A percentile compares a stretch with the other conserved stretches of the same genome.
Evolutionary conservation across 2,888 invertebrate species (phyloP).

Genomic region (Tipula unca): DNA sequence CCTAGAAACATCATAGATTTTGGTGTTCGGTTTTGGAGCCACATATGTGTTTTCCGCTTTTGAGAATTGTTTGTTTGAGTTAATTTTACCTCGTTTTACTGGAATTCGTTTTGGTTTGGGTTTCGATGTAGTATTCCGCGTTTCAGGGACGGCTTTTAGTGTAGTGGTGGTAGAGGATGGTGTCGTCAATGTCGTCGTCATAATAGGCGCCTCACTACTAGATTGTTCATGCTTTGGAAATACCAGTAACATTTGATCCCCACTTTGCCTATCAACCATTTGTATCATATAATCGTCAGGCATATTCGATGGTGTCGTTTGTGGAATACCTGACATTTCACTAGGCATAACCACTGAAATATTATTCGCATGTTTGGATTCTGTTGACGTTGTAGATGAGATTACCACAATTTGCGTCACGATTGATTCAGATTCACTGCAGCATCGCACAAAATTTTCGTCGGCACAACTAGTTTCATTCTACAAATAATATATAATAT

Average conservation of each 20-base stretch:
- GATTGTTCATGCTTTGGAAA: neutral
- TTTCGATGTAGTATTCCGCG: neutral
- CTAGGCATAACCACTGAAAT: neutral
- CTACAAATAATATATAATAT: neutral
- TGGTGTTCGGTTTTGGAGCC: neutral
- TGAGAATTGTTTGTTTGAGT: neutral
- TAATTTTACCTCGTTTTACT: neutral
- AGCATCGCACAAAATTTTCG: constrained; percentile 20
- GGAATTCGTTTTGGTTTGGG: neutral
- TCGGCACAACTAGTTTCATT: constrained; percentile 19
- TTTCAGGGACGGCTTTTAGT: neutral
- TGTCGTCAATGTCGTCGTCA: neutral
- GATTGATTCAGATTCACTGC: neutral
- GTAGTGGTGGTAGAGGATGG: neutral
- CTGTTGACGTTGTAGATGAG: neutral
- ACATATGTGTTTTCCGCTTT: neutral
- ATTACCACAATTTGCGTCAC: neutral
- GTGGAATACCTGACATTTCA: constrained; percentile 22
- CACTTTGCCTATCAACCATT: constrained; percentile 14
- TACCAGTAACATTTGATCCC: neutral
- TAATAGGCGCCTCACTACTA: neutral
- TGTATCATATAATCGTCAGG: neutral
- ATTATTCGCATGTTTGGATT: neutral
- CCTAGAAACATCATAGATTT: neutral
- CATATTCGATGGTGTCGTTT: constrained; percentile 19